phyloP scores from a whole-genome alignment of 2,797 vertebrate genomes.

The Melanotaenia maccullochi region DNA sequence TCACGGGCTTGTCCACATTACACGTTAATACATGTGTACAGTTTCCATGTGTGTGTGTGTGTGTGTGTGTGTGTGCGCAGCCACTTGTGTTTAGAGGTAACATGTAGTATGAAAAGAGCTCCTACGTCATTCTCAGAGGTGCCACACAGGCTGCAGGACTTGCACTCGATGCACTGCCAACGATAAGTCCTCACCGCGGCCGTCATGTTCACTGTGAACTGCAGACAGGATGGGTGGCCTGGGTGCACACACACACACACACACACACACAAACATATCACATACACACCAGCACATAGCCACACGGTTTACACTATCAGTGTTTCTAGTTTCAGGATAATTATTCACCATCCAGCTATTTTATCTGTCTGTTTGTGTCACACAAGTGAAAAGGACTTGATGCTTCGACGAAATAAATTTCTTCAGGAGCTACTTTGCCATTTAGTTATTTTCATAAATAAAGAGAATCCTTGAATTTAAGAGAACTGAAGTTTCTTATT shows the following conservation, averaged over 20 bases:
- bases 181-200: slow-evolving; percentile 94
- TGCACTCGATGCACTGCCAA: slow-evolving; percentile 98
- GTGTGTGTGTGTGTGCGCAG: slow-evolving; percentile 50
- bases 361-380: slow-evolving; percentile 24
- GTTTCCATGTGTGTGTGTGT: neutral
- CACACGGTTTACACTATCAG: slow-evolving; percentile 57
- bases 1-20: neutral
- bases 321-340: slow-evolving; percentile 47
- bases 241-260: slow-evolving; percentile 59
- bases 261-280: slow-evolving; percentile 15
- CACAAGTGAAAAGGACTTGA: neutral
- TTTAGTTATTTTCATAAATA: neutral
- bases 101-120: slow-evolving; percentile 50
- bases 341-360: slow-evolving; percentile 37
- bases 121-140: slow-evolving; percentile 96
- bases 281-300: slow-evolving; percentile 27
- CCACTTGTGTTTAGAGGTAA: slow-evolving; percentile 50
- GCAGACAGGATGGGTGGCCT: slow-evolving; percentile 96
- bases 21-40: neutral
- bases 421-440: neutral
- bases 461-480: neutral
- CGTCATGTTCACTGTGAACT: slow-evolving; percentile 97
- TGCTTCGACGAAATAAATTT: neutral
- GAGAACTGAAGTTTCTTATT: neutral
- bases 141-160: slow-evolving; percentile 95